Evolutionary conservation across 1,140 invertebrate species (phyloP).

Genomic region (Rhynchophorus ferrugineus): DNA sequence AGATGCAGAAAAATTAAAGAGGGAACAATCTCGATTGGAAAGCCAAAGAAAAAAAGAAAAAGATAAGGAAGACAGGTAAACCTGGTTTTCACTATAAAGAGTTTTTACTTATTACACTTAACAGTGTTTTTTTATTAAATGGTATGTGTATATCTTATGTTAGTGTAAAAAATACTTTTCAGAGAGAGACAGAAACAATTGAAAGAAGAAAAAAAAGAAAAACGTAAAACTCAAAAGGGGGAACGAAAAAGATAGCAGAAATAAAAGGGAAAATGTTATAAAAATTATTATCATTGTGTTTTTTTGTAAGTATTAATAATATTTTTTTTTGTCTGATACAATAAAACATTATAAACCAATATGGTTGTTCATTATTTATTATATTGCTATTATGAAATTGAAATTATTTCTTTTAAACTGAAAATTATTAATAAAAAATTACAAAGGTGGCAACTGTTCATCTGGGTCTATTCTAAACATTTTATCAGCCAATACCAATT

Average conservation of each 20-base stretch:
- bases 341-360: too few relatives aligned
- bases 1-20: slow-evolving; percentile 64
- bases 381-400: too few relatives aligned
- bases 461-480: slow-evolving; percentile 38
- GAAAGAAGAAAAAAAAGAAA: slow-evolving; percentile 81
- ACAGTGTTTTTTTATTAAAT: slow-evolving; percentile 1
- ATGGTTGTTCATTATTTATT: too few relatives aligned
- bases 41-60: slow-evolving; percentile 79
- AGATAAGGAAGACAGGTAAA: slow-evolving; percentile 77
- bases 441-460: slow-evolving; percentile 32
- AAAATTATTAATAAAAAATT: too few relatives aligned
- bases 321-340: too few relatives aligned
- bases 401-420: too few relatives aligned
- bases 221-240: slow-evolving; percentile 78
- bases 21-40: slow-evolving; percentile 68
- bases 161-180: too few relatives aligned
- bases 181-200: slow-evolving; percentile 80
- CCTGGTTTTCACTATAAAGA: background rate
- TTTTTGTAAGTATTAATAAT: too few relatives aligned
- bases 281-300: too few relatives aligned
- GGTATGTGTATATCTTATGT: background rate
- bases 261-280: too few relatives aligned
- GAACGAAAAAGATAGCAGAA: slow-evolving; percentile 71
- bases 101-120: background rate
- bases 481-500: slow-evolving; percentile 43